Evolutionary conservation across 2,797 vertebrate species (phyloP), one percentile per base, ranked within the genome.

Genomic region (Manis pentadactyla): DNA sequence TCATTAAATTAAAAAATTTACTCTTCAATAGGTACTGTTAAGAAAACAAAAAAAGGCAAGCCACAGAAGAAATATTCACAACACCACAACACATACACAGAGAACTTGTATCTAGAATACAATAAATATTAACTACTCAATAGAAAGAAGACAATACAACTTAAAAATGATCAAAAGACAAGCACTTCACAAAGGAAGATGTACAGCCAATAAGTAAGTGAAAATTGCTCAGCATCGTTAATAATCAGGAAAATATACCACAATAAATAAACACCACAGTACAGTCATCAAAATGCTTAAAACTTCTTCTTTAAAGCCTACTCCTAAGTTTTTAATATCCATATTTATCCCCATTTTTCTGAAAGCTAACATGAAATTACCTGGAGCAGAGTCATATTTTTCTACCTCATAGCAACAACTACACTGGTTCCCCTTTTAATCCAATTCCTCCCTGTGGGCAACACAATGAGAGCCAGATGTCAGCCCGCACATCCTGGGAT

Each of bases 61-160:
- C 61, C 74, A 93, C 7, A 61, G n/a, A 97, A 74, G 88, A 87
- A 92, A 87, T 84, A 85, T 49, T 37, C 64, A 64, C 27, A 93
- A 79, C 19, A 95, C 10, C 64, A 64, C 27, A 93, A 79, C 19
- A 95, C 10, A 51, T 17, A 87, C 12, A 85, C 34, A 91, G 82
- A 88, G 5, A 75, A 53, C 21, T 83, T 89, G 18, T 69, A 90
- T 79, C 17, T 19, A 42, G 27, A 90, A 78, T 84, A 95, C 4
- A 86, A 39, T 17, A 82, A 93, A 51, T 61, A 75, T 78, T 0
- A 2, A 93, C 34, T 97, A 31, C 12, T 71, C 82, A 94, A 31
- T 73, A 64, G 66, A 12, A 69, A 61, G 7, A 93, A 96, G 55
- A 78, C 21, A 66, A 12, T 7, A 29, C 5, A 89, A 59, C 46